Evolutionary conservation across 2,888 invertebrate genomes (phyloP).

Genomic region (Eupithecia tripunctaria): DNA sequence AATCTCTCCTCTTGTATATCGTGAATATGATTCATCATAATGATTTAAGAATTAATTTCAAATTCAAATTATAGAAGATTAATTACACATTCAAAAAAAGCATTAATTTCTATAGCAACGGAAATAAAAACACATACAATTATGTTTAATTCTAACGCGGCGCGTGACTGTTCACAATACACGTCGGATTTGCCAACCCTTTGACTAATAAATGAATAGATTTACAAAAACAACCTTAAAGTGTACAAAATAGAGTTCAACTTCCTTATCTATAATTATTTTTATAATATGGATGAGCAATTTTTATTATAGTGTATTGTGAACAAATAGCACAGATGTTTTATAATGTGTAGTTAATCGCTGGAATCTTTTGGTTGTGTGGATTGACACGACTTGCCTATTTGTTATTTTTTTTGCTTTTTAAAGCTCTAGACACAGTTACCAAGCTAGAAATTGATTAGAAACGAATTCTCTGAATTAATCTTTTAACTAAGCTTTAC

Average conservation of each 20-base stretch:
- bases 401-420: constrained; percentile 1
- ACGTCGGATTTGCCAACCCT: constrained; percentile 83
- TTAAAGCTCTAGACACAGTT: neutral
- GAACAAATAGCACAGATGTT: constrained; percentile 56
- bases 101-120: constrained; percentile 74
- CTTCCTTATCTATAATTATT: constrained; percentile 61
- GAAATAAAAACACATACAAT: constrained; percentile 76
- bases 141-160: constrained; percentile 74
- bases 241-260: constrained; percentile 43
- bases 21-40: constrained; percentile 9
- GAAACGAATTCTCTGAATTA: neutral
- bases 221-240: constrained; percentile 50
- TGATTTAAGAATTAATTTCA: constrained; percentile 13
- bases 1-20: neutral
- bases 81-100: constrained; percentile 46
- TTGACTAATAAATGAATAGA: constrained; percentile 77
- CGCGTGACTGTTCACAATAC: constrained; percentile 83
- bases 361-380: constrained; percentile 51
- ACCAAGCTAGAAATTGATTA: neutral
- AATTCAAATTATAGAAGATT: constrained; percentile 40
- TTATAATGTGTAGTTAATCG: constrained; percentile 56
- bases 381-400: constrained; percentile 38
- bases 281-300: constrained; percentile 79
- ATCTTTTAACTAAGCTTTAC: too few relatives aligned
- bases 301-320: constrained; percentile 79